These are phyloP conservation scores for Passer montanus DNA, from an alignment of 2,113 vertebrate species.

Conservation along the genomic window DNA sequence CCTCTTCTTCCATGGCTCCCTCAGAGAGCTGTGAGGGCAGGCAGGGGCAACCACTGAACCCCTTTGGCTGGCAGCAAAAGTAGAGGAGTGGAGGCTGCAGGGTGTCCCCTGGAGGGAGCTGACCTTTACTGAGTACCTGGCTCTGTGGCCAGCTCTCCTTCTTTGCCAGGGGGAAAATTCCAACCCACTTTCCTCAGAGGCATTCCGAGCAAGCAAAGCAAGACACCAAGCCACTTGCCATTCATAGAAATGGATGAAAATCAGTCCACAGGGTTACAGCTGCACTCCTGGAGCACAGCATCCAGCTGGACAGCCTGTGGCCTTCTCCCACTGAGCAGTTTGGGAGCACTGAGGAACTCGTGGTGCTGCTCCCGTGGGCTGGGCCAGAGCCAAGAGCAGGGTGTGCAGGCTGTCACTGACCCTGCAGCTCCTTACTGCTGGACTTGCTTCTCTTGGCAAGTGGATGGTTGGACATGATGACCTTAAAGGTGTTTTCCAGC, in stretches of 20 bases:
- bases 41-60: neutral
- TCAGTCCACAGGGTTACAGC: neutral
- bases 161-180: neutral
- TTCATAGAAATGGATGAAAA: neutral
- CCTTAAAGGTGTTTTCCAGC: neutral
- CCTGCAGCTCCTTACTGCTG: neutral
- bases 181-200: neutral
- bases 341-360: accelerated
- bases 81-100: neutral
- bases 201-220: neutral
- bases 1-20: neutral
- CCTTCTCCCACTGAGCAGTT: neutral
- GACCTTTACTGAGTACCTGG: neutral
- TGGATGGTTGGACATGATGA: neutral
- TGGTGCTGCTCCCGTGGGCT: neutral
- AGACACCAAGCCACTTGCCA: neutral
- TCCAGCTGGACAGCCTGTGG: neutral
- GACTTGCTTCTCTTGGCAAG: neutral
- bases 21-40: neutral
- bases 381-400: neutral
- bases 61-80: neutral
- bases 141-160: neutral
- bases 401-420: neutral
- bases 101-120: neutral
- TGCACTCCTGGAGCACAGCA: neutral